Base-by-base conservation (phyloP, 30 jellyfish, hydroid and myxozoan genomes). In the Pseudorhiza aurosa region DNA sequence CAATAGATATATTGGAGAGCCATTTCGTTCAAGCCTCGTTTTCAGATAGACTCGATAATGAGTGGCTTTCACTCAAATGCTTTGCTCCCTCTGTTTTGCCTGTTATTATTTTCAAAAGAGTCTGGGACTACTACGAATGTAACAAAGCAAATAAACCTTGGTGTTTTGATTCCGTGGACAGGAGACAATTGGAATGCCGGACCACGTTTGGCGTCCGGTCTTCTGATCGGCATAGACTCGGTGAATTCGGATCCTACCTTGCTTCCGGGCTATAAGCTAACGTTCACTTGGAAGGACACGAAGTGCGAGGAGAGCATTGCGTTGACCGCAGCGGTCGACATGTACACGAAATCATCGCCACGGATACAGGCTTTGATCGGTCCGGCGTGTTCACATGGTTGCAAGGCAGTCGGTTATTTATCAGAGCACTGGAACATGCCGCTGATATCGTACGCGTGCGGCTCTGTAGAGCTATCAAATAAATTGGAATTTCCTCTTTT, bases 381-480 rank as follows among this genome's bases (percentile, higher is more conserved):
- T 0, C 97, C 97, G 71, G 97, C 97, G 14, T 89, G 97, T 62
- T 62, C 89, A 14, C 96, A 82, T 44, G 95, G 97, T 6, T 89
- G 97, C 79, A 82, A 82, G 76, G 77, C 82, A 22, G 96, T 82
- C 56, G 92, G 93, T 2, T 74, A 49, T 68, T 33, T 89, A 33
- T 93, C 95, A 9, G 47, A 68, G 1, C 95, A 89, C 72, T 89
- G 95, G 95, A 89, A 89, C 68, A 55, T 89, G 30, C 97, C 97
- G 18, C 63, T 89, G 17, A 73, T 89, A 40, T 89, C 97, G 32
- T 89, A 89, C 85, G 96, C 96, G 0, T 89, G 97, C 53, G 97
- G 87, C 0, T 87, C 93, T 0, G 87, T 40, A 24, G 85, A 72
- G 45, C 75, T 89, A 49, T 75, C 94, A 2, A 72, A 72, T 35